These are phyloP conservation scores for Nebria ingens DNA, from an alignment of 1,140 invertebrate species.

Conservation along the genomic window DNA sequence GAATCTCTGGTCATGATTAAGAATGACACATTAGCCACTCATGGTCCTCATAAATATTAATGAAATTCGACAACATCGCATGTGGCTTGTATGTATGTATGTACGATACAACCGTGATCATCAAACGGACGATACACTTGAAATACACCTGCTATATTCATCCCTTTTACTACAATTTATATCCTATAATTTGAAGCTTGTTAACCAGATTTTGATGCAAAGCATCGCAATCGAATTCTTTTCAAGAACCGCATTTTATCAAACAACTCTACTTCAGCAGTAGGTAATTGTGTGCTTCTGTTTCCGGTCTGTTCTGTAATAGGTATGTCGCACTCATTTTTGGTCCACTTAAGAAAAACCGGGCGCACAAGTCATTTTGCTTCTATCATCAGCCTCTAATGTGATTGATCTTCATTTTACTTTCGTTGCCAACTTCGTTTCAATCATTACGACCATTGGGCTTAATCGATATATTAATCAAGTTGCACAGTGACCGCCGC, in stretches of 20 bases:
- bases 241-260: too few relatives aligned
- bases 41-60: slow-evolving; percentile 6
- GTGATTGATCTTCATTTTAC: neutral
- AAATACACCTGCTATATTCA: too few relatives aligned
- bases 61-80: neutral
- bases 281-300: neutral
- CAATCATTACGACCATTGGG: too few relatives aligned
- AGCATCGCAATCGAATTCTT: too few relatives aligned
- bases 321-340: neutral
- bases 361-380: neutral
- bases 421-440: neutral
- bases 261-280: neutral
- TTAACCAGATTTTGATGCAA: too few relatives aligned
- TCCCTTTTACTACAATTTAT: too few relatives aligned
- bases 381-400: neutral
- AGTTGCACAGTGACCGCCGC: too few relatives aligned
- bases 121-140: too few relatives aligned
- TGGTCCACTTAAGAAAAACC: neutral
- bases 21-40: slow-evolving; percentile 6
- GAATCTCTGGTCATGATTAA: slow-evolving; percentile 7
- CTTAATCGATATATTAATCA: too few relatives aligned
- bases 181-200: too few relatives aligned
- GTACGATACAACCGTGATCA: too few relatives aligned
- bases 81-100: too few relatives aligned
- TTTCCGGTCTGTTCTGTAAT: neutral